Base-by-base conservation (phyloP, 2,888 invertebrate genomes). In the Diarsia dahlii region DNA sequence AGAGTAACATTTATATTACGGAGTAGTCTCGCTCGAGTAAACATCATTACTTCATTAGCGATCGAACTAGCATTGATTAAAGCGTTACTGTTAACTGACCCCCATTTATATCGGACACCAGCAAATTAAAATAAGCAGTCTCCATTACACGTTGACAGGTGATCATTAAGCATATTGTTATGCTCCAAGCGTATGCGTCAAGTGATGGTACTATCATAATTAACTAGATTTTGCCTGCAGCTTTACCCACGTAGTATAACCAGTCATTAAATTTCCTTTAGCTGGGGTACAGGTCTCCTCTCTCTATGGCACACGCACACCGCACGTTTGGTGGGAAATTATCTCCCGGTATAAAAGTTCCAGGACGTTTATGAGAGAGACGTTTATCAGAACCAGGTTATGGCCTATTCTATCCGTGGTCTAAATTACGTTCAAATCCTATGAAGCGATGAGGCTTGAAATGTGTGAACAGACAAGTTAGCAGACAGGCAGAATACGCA, bases 51-150 rank as follows among this genome's bases (percentile, higher is more conserved):
- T 88, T 84, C 81, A 87, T 80, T 84, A 79, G 81, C 80, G 87
- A 88, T 88, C 76, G 81, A 86, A 81, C 83, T 78, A 71, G 78
- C 23, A 74, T 89, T 90, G 91, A 93, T 94, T 91, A 92, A 87
- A 83, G 81, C 74, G 84, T 78, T 92, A 93, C 94, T 91, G 94
- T 93, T 94, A 95, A 78, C 81, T 92, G 93, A 93, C 93, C 93
- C 90, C 89, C 89, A 91, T 91, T 88, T 81, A 68, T 83, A 85
- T 86, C 77, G 67, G 76, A 85, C 79, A 87, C 89, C 87, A 85
- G 89, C 84, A 87, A 90, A 89, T 89, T 85, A 86, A 88, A 89
- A 89, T 88, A 85, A 85, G 84, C 20, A 20, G 67, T 73, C 73
- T 78, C 39, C 63, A 72, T 83, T 64, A 60, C 71, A 23, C 1